Evolutionary conservation across 2,113 vertebrate species (phyloP).

Genomic region (Plotosus lineatus): DNA sequence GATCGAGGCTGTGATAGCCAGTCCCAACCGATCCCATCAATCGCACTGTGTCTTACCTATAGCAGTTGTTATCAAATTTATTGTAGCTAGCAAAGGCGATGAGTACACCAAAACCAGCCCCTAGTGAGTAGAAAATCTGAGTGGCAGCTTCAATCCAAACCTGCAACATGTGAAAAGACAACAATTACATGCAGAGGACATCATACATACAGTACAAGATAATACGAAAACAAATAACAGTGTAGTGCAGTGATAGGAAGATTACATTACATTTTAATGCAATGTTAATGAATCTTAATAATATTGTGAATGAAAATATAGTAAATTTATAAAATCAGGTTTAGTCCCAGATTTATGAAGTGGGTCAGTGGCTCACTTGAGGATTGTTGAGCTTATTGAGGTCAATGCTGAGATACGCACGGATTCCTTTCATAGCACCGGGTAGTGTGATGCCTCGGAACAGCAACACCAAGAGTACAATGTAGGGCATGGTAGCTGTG

Average conservation of each 20-base stretch:
- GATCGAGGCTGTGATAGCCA: neutral
- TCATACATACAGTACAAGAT: neutral
- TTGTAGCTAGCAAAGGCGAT: conserved; percentile 99
- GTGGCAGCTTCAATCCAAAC: conserved; percentile 99
- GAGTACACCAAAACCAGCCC: conserved; percentile 94
- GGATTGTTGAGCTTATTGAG: conserved; percentile 88
- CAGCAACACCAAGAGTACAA: conserved; percentile 91
- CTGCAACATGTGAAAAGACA: conserved; percentile 64
- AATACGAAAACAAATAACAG: neutral
- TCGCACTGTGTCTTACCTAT: conserved; percentile 78
- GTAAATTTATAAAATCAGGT: neutral
- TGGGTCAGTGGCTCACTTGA: conserved; percentile 74
- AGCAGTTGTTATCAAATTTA: conserved; percentile 98
- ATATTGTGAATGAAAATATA: neutral
- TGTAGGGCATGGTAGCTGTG: conserved; percentile 95
- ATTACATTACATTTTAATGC: neutral
- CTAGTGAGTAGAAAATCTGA: conserved; percentile 97
- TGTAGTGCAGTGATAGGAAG: neutral
- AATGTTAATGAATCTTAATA: neutral
- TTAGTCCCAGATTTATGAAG: neutral
- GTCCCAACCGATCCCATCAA: conserved; percentile 3
- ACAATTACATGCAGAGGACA: neutral
- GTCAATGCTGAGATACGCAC: conserved; percentile 90
- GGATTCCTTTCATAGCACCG: conserved; percentile 89
- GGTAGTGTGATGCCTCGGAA: conserved; percentile 91